A percentile compares a stretch with the other conserved stretches of the same genome.
These are phyloP conservation scores for Psylliodes chrysocephalus DNA, from an alignment of 2,888 invertebrate species.

Conservation along the genomic window DNA sequence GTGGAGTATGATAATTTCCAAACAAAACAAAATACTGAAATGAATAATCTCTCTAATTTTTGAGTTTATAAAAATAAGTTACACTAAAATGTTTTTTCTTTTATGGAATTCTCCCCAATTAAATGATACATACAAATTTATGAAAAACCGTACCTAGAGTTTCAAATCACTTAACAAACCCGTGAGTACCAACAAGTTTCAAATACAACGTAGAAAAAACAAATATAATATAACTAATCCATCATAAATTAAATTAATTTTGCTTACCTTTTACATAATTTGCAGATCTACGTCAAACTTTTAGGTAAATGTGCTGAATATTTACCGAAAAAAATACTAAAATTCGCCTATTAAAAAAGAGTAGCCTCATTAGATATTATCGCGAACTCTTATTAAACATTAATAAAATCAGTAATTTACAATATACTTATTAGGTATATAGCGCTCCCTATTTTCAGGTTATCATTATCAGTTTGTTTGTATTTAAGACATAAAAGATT, in stretches of 20 bases:
- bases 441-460: constrained; percentile 3
- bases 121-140: no score
- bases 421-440: constrained; percentile 10
- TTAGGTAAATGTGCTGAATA: not conserved
- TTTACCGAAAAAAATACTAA: not conserved
- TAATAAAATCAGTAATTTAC: constrained; percentile 11
- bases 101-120: no score
- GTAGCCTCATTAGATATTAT: not conserved
- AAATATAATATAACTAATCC: not conserved
- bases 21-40: no score
- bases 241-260: not conserved
- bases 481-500: constrained; percentile 23
- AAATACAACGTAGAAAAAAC: no score
- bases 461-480: constrained; percentile 38
- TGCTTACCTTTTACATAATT: not conserved
- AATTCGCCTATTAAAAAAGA: not conserved
- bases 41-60: no score
- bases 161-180: no score
- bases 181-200: no score
- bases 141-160: not conserved
- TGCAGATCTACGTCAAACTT: not conserved
- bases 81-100: no score
- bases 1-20: no score
- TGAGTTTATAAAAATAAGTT: no score
- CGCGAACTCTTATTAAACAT: constrained; percentile 1